Conservation (phyloP, 1,140 invertebrate species). For the Philopotamus ludificatus region DNA sequence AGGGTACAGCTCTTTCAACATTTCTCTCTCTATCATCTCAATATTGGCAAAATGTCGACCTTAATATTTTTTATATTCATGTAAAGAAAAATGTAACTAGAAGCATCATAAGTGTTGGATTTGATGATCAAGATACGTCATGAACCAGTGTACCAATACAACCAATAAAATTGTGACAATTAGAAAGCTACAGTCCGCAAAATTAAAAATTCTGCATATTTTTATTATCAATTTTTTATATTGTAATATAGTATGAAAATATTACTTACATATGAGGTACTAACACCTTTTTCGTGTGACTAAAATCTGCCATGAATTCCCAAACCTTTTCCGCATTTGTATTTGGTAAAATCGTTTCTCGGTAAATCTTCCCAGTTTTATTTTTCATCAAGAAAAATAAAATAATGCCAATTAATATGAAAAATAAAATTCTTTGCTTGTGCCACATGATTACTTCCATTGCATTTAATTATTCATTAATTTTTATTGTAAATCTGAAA, state of each 20-base stretch:
- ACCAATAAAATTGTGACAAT: no score
- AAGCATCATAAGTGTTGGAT: no score
- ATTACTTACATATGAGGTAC: slow-evolving; percentile 71
- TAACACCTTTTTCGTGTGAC: slow-evolving; percentile 64
- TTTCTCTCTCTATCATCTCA: no score
- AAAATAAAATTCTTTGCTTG: slow-evolving; percentile 27
- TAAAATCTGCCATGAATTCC: slow-evolving; percentile 74
- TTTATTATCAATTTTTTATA: no score
- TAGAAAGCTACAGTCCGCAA: no score
- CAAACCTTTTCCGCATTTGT: slow-evolving; percentile 62
- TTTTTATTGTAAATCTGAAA: background rate
- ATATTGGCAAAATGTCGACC: no score
- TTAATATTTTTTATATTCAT: no score
- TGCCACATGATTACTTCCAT: slow-evolving; percentile 39
- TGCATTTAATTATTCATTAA: background rate
- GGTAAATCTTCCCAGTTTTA: slow-evolving; percentile 43
- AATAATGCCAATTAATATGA: slow-evolving; percentile 23
- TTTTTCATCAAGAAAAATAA: slow-evolving; percentile 24
- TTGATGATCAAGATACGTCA: no score
- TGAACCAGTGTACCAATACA: no score
- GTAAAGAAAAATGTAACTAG: no score
- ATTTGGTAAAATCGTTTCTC: slow-evolving; percentile 53
- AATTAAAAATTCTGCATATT: no score
- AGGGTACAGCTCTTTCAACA: no score
- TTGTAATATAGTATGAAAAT: background rate